Percentiles rank a stretch among this genome's conserved stretches.
Conservation (phyloP, 1,140 invertebrate genomes). For the Formica exsecta region DNA sequence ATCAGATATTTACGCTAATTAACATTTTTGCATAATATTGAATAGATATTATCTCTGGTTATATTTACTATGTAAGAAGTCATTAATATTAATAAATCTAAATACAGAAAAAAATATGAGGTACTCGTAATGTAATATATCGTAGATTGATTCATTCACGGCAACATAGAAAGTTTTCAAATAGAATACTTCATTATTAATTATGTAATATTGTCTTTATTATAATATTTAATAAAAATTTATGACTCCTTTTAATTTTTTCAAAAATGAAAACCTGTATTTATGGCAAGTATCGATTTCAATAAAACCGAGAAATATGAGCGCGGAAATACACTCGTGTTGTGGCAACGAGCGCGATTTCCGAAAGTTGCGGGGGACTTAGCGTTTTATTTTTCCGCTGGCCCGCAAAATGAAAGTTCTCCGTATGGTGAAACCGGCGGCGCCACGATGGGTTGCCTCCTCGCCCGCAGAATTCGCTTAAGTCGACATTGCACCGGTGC, state of each 20-base stretch:
- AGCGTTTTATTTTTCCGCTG: slow-evolving; percentile 1
- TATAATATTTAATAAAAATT: neutral
- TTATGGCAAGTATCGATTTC: neutral
- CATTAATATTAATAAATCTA: slow-evolving; percentile 15
- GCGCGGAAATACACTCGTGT: neutral
- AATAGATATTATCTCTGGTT: neutral
- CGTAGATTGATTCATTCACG: neutral
- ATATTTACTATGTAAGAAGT: neutral
- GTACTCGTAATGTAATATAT: neutral
- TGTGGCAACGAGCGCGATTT: neutral
- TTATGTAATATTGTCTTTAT: neutral
- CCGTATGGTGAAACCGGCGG: slow-evolving; percentile 4
- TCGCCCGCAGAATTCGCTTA: slow-evolving; percentile 66
- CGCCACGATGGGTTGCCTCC: slow-evolving; percentile 1
- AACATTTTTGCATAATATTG: neutral
- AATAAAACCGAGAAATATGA: neutral
- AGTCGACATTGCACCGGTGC: slow-evolving; percentile 56
- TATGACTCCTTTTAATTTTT: neutral
- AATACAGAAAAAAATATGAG: neutral
- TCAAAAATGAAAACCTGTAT: neutral
- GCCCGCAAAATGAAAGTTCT: slow-evolving; percentile 49
- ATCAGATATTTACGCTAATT: slow-evolving; percentile 24
- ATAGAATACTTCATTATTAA: neutral
- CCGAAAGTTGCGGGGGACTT: neutral
- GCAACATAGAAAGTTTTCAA: neutral